Evolutionary conservation across 2,113 vertebrate species (phyloP), one percentile per base, ranked within the genome.

Genomic region (Actenoides lindsayi): DNA sequence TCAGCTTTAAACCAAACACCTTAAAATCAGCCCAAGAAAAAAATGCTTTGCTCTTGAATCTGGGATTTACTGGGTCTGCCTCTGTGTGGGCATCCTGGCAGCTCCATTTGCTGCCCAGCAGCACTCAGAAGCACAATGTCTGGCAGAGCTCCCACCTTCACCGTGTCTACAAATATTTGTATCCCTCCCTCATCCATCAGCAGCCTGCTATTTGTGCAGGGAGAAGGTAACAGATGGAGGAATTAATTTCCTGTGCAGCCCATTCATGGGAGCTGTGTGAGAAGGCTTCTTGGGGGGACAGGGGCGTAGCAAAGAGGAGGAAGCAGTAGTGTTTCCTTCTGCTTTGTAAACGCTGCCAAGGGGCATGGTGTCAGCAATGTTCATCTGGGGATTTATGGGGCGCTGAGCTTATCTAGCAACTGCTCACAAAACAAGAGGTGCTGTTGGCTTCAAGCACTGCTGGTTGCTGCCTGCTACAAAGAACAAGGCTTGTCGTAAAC

Each of bases 121-220:
- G 74, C 86, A 89, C 77, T 73, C 60, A 41, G 28, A 41, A 57
- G 28, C 51, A 88, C 83, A 80, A 35, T 12, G 23, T 12, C 17
- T 87, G 95, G 89, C 50, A 76, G 60, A 70, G 28, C 50, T 90
- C 64, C 75, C 14, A 8, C 48, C 44, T 53, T 88, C 3, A 1
- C 78, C 71, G 96, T 84, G 44, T 93, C 86, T 89, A 89, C 94
- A 96, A 98, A 96, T 98, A 96, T 96, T 98, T 96, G 91, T 70
- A 86, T 95, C 82, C 90, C 88, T 62, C 31, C 33, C 24, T 70
- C 2, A 17, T 78, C 79, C 60, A 59, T 74, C 92, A 93, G 41
- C 70, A 96, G 89, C 44, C 64, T 81, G 81, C 5, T 90, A 17
- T 98, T 96, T 97, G 74, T 30, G 13, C 83, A 93, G 71, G 83